These are phyloP conservation scores for Thysanoteuthis rhombus DNA, from an alignment of 2,888 invertebrate genomes.

Conservation along the genomic window DNA sequence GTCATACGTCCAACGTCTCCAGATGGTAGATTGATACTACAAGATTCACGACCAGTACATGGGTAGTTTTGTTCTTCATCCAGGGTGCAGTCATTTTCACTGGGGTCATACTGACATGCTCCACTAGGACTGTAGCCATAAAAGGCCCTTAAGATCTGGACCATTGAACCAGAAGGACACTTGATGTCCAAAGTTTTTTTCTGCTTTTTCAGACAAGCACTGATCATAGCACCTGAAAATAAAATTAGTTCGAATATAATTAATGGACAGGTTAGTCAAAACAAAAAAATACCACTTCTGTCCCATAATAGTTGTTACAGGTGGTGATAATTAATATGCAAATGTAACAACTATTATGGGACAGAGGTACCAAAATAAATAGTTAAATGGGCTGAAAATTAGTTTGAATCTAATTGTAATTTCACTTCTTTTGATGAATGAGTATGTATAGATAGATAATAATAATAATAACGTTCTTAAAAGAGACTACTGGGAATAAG, in stretches of 20 bases:
- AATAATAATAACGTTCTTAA: too few species aligned
- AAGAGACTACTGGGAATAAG: too few species aligned
- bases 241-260: too few species aligned
- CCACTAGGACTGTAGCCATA: constrained; percentile 56
- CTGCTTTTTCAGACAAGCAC: constrained; percentile 52
- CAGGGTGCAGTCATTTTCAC: constrained; percentile 54
- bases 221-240: constrained; percentile 34
- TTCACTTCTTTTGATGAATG: neutral
- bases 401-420: neutral
- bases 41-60: constrained; percentile 56
- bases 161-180: constrained; percentile 58
- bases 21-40: constrained; percentile 56
- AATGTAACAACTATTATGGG: too few species aligned
- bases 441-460: too few species aligned
- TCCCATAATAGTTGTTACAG: too few species aligned
- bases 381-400: neutral
- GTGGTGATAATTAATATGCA: too few species aligned
- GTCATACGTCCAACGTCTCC: constrained; percentile 50
- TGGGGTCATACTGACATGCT: constrained; percentile 44
- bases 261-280: neutral
- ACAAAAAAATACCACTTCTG: neutral
- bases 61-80: constrained; percentile 52
- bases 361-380: too few species aligned
- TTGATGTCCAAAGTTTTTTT: constrained; percentile 51
- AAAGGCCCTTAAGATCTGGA: constrained; percentile 57